Evolutionary conservation across 2,888 invertebrate species (phyloP), one percentile per base, ranked within the genome.

Genomic region (Punctoribates punctum): DNA sequence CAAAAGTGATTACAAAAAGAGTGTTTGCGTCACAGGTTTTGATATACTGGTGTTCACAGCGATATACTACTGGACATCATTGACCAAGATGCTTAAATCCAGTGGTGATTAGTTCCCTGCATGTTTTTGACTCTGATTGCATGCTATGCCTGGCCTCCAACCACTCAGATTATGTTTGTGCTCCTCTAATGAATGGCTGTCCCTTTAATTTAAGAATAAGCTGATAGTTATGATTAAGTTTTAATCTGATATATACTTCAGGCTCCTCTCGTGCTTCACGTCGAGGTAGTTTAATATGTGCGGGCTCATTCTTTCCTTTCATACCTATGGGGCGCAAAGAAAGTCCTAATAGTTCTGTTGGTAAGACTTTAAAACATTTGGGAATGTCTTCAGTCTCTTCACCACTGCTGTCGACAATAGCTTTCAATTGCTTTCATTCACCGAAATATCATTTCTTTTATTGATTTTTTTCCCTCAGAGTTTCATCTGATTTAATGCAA

Each of bases 271-370:
- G 62, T 62, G 34, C 77, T 54, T 72, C 76, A 46, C 76, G 79
- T 77, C 76, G 80, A 54, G 77, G 79, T 67, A 80, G 80, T 77
- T 78, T 75, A 15, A 72, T 80, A 77, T 80, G 79, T 75, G 77
- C 75, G n/a, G 75, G 77, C 48, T 79, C 78, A 74, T 79, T 80
- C 75, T 80, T 80, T 77, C 78, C 78, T 67, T 79, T 80, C 76
- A 78, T 80, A 77, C 77, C 76, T 51, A 77, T 78, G 57, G 78
- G 73, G n/a, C 79, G 77, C 73, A 78, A 78, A 77, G 79, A 79
- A 60, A 79, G 78, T 75, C 75, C 73, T 51, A 51, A 54, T 27
- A 51, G 57, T 73, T 27, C 29, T 51, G 27, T 73, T 34, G 73
- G 73, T 73, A 73, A 54, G 70, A 65, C 34, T 57, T 42, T 3